Conservation (phyloP, 64 coral and sea anemone genomes). For the Pachyseris speciosa region DNA sequence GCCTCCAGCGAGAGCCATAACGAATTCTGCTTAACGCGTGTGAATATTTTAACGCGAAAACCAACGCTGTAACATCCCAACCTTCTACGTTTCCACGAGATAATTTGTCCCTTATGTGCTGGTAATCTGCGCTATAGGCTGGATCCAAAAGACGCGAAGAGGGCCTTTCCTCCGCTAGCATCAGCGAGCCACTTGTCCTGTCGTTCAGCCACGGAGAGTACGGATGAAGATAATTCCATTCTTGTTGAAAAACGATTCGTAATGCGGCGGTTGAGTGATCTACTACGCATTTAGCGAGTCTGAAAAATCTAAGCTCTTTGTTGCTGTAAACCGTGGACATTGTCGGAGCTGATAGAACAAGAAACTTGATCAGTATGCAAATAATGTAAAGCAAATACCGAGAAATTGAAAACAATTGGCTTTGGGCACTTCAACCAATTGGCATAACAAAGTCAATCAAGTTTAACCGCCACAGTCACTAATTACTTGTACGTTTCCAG, state of each 20-base stretch:
- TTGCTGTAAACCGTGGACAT: slow-evolving; percentile 27
- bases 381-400: too few relatives aligned
- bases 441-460: not conserved
- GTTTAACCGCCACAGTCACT: not conserved
- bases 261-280: slow-evolving; percentile 54
- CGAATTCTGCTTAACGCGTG: not conserved
- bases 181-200: not conserved
- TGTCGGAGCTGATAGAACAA: not conserved
- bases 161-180: slow-evolving; percentile 1
- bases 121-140: not conserved
- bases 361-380: not conserved
- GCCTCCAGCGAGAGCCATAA: not conserved
- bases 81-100: slow-evolving; percentile 1
- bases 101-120: slow-evolving; percentile 23
- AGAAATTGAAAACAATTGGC: too few relatives aligned
- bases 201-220: slow-evolving; percentile 14
- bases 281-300: slow-evolving; percentile 35
- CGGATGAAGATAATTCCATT: slow-evolving; percentile 52
- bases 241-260: slow-evolving; percentile 38
- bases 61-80: slow-evolving; percentile 56
- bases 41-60: slow-evolving; percentile 19
- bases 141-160: slow-evolving; percentile 41
- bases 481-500: too few relatives aligned
- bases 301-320: slow-evolving; percentile 44
- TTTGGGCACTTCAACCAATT: too few relatives aligned